Evolutionary conservation across 2,888 invertebrate species (phyloP), one percentile per base, ranked within the genome.

Genomic region (Mythimna loreyi): DNA sequence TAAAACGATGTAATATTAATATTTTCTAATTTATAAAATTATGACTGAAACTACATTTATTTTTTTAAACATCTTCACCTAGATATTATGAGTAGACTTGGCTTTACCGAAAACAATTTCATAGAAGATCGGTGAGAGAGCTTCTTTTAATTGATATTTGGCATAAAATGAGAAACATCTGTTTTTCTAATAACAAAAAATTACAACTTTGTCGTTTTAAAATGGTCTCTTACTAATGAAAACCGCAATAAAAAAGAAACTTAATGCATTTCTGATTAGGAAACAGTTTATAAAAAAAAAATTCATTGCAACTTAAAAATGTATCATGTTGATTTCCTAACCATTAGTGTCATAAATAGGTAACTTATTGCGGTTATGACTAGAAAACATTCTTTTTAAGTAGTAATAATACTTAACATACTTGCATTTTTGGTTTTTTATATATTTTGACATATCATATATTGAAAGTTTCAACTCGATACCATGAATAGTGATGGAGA

Each of bases 361-460:
- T 23, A 23, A 23, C 49, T 23, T 50, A 25, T 25, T 50, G 50
- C 50, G 50, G 50, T 25, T 25, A 49, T 49, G 49, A 49, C 47
- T 47, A 43, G 43, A 19, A 43, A 40, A 13, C 43, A 45, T 45
- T 45, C 19, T 45, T 45, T 45, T 5, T 45, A 45, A 0, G 8
- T 45, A 45, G 45, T 45, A 45, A n/a, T 49, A 45, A 45, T 45
- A 45, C 45, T 45, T 45, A 45, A n/a, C 45, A 45, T 21, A n/a
- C n/a, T n/a, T n/a, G n/a, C n/a, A n/a, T n/a, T n/a, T n/a, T n/a
- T n/a, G n/a, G n/a, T n/a, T n/a, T n/a, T n/a, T n/a, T n/a, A n/a
- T n/a, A n/a, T n/a, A n/a, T n/a, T n/a, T n/a, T n/a, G n/a, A n/a
- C n/a, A n/a, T n/a, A n/a, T n/a, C n/a, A n/a, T n/a, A n/a, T n/a